Base-by-base conservation (phyloP, 2,797 vertebrate species). In the Acanthornis magna region DNA sequence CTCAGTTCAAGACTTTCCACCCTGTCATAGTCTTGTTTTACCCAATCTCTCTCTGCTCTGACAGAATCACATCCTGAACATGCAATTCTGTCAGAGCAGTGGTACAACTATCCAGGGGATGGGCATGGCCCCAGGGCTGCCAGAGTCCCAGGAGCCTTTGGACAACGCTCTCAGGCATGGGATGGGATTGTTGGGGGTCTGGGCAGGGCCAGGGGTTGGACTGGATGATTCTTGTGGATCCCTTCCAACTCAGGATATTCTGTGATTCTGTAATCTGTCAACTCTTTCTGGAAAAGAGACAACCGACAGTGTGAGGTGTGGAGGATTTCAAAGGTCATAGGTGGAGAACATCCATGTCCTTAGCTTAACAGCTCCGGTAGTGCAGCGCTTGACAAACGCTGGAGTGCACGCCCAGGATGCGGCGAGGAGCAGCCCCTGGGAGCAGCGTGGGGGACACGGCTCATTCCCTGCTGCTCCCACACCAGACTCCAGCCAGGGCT, bases 401-500 rank as follows among this genome's bases (percentile, higher is more conserved):
- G 0, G 0, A 7, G 50, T 36, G 48, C 67, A 22, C 0, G 1
- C 3, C 23, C 70, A 30, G n/a, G 62, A 6, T 13, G 55, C 48
- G 11, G 20, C 0, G 1, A 62, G 53, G 7, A 68, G 27, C 47
- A 32, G 58, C 57, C 45, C 21, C 58, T 7, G 40, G 27, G 47
- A 15, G 6, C 12, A 16, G 19, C 0, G 0, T 2, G 13, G 11
- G 29, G 7, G 8, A 32, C 76, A 57, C 0, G 1, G 7, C 7
- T 25, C 25, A 1, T 19, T 45, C 36, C 78, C 82, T 36, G 84
- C 45, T 57, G 63, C 67, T 82, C 26, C 43, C 45, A 21, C 42
- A 0, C 11, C 32, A 22, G 3, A 34, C 15, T 2, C 9, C 14
- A 20, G 30, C 55, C 72, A 18, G 43, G 1, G 9, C 11, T 19